A percentile compares a stretch with the other conserved stretches of the same genome.
Conservation (phyloP, 2,113 vertebrate species). For the Procapra przewalskii region DNA sequence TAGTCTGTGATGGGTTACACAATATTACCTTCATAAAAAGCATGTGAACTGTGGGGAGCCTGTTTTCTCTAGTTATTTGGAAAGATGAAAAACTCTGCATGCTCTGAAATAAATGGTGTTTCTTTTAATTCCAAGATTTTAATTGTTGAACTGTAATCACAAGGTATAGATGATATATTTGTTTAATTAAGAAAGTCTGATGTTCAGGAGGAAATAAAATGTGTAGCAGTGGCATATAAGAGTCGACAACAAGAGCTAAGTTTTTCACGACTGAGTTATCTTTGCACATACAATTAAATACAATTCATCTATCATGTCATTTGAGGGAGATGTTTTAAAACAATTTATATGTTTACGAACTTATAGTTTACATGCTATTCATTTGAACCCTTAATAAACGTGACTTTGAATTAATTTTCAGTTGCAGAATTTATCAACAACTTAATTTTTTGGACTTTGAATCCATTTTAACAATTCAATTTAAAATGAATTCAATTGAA, state of each 20-base stretch:
- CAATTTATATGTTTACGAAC: background rate
- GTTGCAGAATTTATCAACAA: background rate
- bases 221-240: background rate
- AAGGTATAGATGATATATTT: constrained; percentile 42
- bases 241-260: background rate
- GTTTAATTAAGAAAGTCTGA: constrained; percentile 47
- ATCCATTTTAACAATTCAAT: background rate
- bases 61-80: constrained; percentile 8
- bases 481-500: constrained; percentile 30
- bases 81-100: constrained; percentile 7
- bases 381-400: background rate
- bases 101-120: constrained; percentile 32
- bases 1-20: constrained; percentile 24
- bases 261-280: background rate
- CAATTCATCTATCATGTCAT: background rate
- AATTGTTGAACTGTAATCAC: constrained; percentile 52
- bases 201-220: constrained; percentile 9
- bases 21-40: background rate
- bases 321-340: background rate
- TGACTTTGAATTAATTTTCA: constrained; percentile 2
- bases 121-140: constrained; percentile 29
- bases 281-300: background rate
- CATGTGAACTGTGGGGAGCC: background rate
- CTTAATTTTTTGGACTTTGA: constrained; percentile 8
- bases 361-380: background rate